These are phyloP conservation scores for Staurois parvus DNA, from an alignment of 2,797 vertebrate genomes.

Conservation along the genomic window DNA sequence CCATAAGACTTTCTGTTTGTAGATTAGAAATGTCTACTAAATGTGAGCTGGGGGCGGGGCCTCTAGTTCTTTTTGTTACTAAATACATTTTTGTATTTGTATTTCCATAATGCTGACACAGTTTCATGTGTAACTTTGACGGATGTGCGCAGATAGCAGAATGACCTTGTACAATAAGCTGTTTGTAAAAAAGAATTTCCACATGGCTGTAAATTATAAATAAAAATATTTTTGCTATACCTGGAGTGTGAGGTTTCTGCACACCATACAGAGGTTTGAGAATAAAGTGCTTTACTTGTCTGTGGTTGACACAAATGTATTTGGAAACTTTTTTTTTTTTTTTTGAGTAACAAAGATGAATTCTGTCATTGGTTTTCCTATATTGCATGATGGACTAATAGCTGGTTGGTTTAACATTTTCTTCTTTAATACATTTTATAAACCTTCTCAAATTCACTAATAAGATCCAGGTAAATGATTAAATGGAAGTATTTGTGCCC, in stretches of 20 bases:
- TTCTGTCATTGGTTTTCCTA: not conserved
- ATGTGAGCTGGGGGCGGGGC: conserved; percentile 81
- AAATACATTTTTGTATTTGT: conserved; percentile 99
- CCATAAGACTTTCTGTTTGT: conserved; percentile 68
- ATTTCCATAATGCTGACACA: conserved; percentile 83
- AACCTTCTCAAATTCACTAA: not conserved
- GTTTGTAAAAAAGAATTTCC: conserved; percentile 79
- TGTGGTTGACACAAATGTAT: conserved; percentile 22
- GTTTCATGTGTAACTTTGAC: conserved; percentile 88
- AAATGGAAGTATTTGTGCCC: not conserved
- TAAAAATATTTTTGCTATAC: conserved; percentile 99
- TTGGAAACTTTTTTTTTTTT: conserved; percentile 4
- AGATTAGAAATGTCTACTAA: conserved; percentile 77
- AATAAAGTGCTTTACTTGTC: conserved; percentile 72
- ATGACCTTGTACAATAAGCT: conserved; percentile 80
- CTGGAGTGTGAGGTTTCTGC: conserved; percentile 91
- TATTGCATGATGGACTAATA: not conserved
- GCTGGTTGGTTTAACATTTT: not conserved
- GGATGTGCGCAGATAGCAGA: conserved; percentile 82
- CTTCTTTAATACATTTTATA: conserved; percentile 24
- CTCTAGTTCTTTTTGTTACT: conserved; percentile 84
- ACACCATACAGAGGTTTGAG: conserved; percentile 77
- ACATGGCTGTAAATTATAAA: conserved; percentile 97
- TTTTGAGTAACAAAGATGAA: not conserved
- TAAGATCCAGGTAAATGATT: conserved; percentile 2